Base-by-base conservation (phyloP, 2,797 vertebrate species). In the Acrocephalus scirpaceus region DNA sequence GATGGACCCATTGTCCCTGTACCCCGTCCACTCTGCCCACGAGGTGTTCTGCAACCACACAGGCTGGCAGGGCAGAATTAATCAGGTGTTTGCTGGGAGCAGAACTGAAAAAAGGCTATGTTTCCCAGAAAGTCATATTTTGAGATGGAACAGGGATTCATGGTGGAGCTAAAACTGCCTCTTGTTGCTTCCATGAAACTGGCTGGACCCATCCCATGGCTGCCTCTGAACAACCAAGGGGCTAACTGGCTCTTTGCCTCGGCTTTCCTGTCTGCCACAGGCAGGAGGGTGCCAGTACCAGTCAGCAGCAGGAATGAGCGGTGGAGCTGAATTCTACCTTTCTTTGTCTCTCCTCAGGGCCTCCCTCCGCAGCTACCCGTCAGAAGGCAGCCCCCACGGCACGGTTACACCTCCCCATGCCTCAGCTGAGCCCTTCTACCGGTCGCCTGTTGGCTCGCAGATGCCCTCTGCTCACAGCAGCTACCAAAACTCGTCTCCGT, bases 371-470 rank as follows among this genome's bases (percentile, higher is more conserved):
- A 99, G 98, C 85, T 98, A 97, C 81, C 97, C 98, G 0, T 97
- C 98, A 1, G 99, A 99, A 71, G 98, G 97, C 95, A 98, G 98
- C 27, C 96, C 98, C 90, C 98, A 98, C 7, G 94, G 97, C 64
- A 95, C 97, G 1, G 98, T 98, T 97, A 98, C 98, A 5, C 98
- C 98, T 51, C 98, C 98, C 80, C 98, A 98, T 36, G 88, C 97
- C 71, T 97, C 96, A 34, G 95, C 98, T 74, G 99, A 99, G 92
- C 98, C 98, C 1, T 94, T 98, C 78, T 98, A 98, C 97, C 98
- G 97, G 45, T 97, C 97, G 0, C 93, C 97, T 42, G 96, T 96
- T 25, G 51, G 97, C 91, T 98, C 98, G 1, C 99, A 98, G 94
- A 96, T 97, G 10, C 98, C 98, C 32, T 98, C 97, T 51, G 93